Evolutionary conservation across 2,888 invertebrate genomes (phyloP), one percentile per base, ranked within the genome.

Genomic region (Holacanthella duospinosa): DNA sequence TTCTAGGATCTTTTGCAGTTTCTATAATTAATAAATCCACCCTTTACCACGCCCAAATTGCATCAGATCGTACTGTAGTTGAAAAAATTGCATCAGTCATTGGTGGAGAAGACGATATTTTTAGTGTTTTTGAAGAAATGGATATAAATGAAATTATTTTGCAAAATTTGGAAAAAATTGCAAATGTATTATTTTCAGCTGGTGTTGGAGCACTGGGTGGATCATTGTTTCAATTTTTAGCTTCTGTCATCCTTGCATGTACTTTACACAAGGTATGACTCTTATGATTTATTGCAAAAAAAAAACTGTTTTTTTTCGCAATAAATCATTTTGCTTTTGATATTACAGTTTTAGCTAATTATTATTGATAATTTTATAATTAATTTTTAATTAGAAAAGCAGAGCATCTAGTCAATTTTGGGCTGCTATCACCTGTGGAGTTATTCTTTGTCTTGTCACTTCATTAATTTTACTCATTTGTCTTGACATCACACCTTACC

Each of bases 361-460:
- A 36, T 9, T 9, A 9, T 16, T 9, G 16, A 36, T 16, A 36
- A 36, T 36, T 36, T 36, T 16, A 36, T 6, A 36, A 36, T 36
- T 36, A 9, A 36, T 9, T 36, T 36, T 36, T 36, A 36, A 36
- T 36, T 36, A 56, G 56, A 29, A 29, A 29, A 29, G 29, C 24
- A 27, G 24, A 29, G n/a, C 56, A 21, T 29, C 29, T 27, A 21
- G 29, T 27, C 56, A 56, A 24, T 29, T 56, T 56, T 56, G 56
- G 56, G 29, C 56, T 28, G 56, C 29, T 19, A 29, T 56, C 28
- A 56, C 56, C 16, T 27, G 27, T 19, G 56, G 56, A 28, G 56
- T 56, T 19, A 56, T 56, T 29, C 19, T 56, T 19, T 56, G 21
- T 56, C 29, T 28, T 6, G n/a, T 56, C 16, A 56, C n/a, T 27